These are phyloP conservation scores for Apaloderma vittatum DNA, from an alignment of 2,113 vertebrate species.

Conservation along the genomic window DNA sequence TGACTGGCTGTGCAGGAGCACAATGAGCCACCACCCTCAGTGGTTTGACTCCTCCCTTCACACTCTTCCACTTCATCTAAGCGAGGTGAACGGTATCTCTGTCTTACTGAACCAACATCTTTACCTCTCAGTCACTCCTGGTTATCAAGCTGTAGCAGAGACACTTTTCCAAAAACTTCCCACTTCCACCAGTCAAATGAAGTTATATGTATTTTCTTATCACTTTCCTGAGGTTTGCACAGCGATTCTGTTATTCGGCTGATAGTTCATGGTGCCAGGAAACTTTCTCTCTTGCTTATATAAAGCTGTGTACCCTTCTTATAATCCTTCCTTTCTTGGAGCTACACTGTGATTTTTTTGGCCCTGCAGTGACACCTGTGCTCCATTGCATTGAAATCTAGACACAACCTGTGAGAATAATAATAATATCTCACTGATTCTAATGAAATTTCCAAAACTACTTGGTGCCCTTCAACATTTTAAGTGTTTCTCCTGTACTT, in stretches of 20 bases:
- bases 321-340: background rate
- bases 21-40: fast-evolving
- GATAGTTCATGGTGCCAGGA: background rate
- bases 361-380: background rate
- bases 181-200: background rate
- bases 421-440: background rate
- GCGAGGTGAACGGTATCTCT: background rate
- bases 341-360: background rate
- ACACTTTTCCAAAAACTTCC: background rate
- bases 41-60: background rate
- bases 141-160: background rate
- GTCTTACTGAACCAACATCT: background rate
- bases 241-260: background rate
- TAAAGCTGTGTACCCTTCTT: background rate
- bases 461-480: background rate
- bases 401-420: background rate
- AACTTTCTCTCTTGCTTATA: background rate
- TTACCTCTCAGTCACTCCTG: background rate
- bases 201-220: background rate
- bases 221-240: background rate
- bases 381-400: background rate
- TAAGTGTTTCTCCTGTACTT: background rate
- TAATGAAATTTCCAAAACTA: background rate
- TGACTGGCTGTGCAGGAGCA: too few species aligned
- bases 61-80: background rate